These are phyloP conservation scores for Marcusenius ussheri DNA, from an alignment of 2,113 vertebrate species.

Conservation along the genomic window DNA sequence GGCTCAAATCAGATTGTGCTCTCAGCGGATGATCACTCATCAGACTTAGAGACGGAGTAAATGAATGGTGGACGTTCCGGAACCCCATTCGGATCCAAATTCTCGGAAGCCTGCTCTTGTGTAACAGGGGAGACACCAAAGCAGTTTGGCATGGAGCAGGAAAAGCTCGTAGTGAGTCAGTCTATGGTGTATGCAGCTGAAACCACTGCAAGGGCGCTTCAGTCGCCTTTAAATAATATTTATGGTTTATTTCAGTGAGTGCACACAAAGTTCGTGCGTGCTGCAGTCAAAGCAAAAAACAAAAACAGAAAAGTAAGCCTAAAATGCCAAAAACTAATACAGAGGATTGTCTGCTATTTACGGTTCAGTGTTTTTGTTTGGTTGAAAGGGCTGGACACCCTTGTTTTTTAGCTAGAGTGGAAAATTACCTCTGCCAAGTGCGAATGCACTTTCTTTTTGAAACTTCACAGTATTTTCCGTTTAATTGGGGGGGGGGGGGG, in stretches of 20 bases:
- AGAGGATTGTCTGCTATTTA: not conserved
- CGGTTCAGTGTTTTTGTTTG: not conserved
- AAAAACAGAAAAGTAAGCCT: not conserved
- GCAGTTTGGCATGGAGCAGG: not conserved
- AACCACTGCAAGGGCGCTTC: not conserved
- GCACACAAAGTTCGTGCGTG: not conserved
- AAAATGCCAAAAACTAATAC: conserved; percentile 2
- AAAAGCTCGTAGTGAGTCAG: not conserved
- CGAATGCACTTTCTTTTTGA: not conserved
- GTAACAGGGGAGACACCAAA: not conserved
- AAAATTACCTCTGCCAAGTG: not conserved
- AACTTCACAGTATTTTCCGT: not conserved
- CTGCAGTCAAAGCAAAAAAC: not conserved
- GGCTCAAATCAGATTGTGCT: not conserved
- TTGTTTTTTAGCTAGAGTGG: not conserved
- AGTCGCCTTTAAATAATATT: not conserved
- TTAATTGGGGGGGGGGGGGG: not conserved
- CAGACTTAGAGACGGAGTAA: not conserved
- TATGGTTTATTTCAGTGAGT: not conserved
- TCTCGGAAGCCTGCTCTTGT: not conserved
- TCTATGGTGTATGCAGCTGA: not conserved
- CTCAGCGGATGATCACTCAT: not conserved
- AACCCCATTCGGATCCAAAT: not conserved
- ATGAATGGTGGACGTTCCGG: not conserved
- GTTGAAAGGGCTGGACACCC: not conserved